Conservation (phyloP, 2,797 vertebrate species). For the Apodemus agrarius region DNA sequence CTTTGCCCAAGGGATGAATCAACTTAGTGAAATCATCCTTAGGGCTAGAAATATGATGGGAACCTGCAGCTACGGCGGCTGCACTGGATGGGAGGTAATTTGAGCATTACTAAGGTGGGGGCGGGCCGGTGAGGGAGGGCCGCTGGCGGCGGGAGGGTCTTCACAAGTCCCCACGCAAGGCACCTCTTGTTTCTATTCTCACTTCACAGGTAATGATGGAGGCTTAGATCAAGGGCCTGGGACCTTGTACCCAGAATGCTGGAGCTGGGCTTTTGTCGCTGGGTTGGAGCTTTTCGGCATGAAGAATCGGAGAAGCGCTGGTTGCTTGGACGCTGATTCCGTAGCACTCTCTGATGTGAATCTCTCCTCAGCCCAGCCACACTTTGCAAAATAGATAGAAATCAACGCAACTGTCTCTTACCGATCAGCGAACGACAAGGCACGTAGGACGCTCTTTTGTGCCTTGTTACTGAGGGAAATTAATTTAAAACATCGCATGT, state of each 20-base stretch:
- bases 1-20: not conserved
- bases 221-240: rapidly evolving
- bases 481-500: not conserved
- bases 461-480: not conserved
- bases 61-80: rapidly evolving
- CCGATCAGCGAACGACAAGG: not conserved
- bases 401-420: not conserved
- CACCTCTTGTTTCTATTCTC: rapidly evolving
- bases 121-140: too few species aligned
- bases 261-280: not conserved
- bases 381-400: not conserved
- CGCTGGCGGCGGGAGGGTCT: rapidly evolving
- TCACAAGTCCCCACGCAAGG: rapidly evolving
- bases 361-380: not conserved
- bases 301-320: not conserved
- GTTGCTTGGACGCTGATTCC: rapidly evolving
- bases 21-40: not conserved
- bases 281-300: not conserved
- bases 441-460: not conserved
- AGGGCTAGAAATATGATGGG: rapidly evolving
- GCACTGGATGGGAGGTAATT: not conserved
- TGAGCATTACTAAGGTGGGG: too few species aligned
- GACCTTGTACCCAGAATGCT: rapidly evolving
- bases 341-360: rapidly evolving
- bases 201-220: not conserved